phyloP scores from a whole-genome alignment of 2,888 invertebrate genomes.

The Epirrhoe tristata region DNA sequence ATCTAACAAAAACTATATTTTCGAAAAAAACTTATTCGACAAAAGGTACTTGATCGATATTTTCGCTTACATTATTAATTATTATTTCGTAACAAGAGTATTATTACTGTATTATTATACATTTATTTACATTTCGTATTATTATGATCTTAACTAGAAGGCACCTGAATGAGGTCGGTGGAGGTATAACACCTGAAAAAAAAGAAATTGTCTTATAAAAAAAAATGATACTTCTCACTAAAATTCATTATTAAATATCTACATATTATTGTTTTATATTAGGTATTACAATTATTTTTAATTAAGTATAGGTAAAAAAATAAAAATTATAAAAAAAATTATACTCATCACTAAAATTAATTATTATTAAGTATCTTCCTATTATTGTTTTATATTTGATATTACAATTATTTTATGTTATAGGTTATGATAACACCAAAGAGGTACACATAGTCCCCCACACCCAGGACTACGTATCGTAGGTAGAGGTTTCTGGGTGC shows the following conservation, averaged over 20 bases:
- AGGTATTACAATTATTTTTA: no score
- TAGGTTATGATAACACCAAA: no score
- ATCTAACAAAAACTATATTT: slow-evolving; percentile 45
- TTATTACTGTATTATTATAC: slow-evolving; percentile 71
- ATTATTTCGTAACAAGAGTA: slow-evolving; percentile 61
- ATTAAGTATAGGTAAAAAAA: no score
- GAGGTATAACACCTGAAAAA: slow-evolving; percentile 76
- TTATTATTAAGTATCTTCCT: no score
- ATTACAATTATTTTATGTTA: no score
- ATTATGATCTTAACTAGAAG: slow-evolving; percentile 77
- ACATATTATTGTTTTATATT: background rate
- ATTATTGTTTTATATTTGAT: no score
- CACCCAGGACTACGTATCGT: no score
- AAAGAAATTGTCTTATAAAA: slow-evolving; percentile 35
- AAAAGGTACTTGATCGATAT: slow-evolving; percentile 77
- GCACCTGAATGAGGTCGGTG: slow-evolving; percentile 85
- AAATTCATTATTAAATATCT: background rate
- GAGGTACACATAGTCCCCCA: no score
- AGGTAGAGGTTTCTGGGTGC: no score
- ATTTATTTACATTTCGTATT: slow-evolving; percentile 77
- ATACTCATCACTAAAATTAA: background rate
- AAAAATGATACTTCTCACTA: background rate
- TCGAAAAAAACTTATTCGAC: slow-evolving; percentile 56
- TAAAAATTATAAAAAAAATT: slow-evolving; percentile 31
- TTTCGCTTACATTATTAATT: slow-evolving; percentile 68